Conservation (phyloP, 1,140 invertebrate genomes). For the Galendromus occidentalis region DNA sequence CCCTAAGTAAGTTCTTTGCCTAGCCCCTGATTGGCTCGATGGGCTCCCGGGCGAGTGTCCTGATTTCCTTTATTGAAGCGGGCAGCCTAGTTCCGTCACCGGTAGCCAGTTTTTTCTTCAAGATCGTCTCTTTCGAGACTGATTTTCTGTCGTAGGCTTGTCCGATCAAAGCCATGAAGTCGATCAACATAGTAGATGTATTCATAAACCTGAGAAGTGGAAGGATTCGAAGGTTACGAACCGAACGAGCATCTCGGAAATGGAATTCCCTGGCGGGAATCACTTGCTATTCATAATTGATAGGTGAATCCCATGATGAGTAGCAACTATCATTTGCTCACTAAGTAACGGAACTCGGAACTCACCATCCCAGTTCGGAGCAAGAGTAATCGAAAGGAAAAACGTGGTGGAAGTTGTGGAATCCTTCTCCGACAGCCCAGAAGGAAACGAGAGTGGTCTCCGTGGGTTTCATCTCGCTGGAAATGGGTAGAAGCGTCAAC, state of each 20-base stretch:
- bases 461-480: conserved; percentile 43
- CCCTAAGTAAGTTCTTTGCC: too few species aligned
- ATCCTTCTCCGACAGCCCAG: conserved; percentile 44
- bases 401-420: conserved; percentile 37
- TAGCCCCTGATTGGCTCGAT: too few species aligned
- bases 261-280: neutral
- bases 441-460: conserved; percentile 48
- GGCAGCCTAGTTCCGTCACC: neutral
- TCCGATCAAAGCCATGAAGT: conserved; percentile 31
- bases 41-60: neutral
- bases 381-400: conserved; percentile 35
- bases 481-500: neutral
- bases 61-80: neutral
- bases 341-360: too few species aligned
- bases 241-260: conserved; percentile 41
- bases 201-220: conserved; percentile 24
- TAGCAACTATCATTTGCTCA: too few species aligned
- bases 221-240: neutral
- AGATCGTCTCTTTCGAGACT: conserved; percentile 36
- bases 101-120: conserved; percentile 30
- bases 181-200: conserved; percentile 34
- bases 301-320: too few species aligned
- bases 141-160: conserved; percentile 33
- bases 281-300: too few species aligned
- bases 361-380: conserved; percentile 31